Evolutionary conservation across 1,140 invertebrate genomes (phyloP).

Genomic region (Thalassaphorura encarpata): DNA sequence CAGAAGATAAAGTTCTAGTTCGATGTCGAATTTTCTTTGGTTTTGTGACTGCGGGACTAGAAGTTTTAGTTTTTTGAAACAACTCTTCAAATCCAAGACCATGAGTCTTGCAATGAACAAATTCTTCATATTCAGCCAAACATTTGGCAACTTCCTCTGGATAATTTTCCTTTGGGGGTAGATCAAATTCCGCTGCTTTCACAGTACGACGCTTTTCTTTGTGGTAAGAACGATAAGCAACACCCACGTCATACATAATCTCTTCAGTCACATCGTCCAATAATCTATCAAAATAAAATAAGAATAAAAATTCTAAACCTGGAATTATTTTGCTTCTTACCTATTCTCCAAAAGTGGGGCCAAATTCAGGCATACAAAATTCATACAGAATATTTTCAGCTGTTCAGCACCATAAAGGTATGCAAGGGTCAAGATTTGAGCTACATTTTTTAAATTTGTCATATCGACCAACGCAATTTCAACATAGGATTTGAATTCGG

Average conservation of each 20-base stretch:
- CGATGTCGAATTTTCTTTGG: too few species aligned
- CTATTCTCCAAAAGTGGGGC: conserved; percentile 52
- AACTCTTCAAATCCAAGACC: too few species aligned
- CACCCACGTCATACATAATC: not conserved
- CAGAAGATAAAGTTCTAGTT: too few species aligned
- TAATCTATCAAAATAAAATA: conserved; percentile 1
- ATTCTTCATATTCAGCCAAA: too few species aligned
- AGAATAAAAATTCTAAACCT: not conserved
- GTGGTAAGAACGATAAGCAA: not conserved
- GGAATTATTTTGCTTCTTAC: conserved; percentile 33
- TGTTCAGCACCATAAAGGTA: conserved; percentile 53
- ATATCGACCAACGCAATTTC: conserved; percentile 50
- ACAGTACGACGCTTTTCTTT: too few species aligned
- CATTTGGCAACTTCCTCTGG: too few species aligned
- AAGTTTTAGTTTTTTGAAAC: too few species aligned
- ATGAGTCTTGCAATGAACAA: too few species aligned
- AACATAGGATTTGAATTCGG: conserved; percentile 46
- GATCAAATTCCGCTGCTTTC: too few species aligned
- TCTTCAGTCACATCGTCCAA: conserved; percentile 4
- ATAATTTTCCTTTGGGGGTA: too few species aligned
- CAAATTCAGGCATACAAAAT: conserved; percentile 59
- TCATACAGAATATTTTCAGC: conserved; percentile 54
- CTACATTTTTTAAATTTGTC: conserved; percentile 56
- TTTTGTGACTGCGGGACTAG: too few species aligned
- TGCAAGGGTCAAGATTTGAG: conserved; percentile 57